A percentile compares a stretch with the other conserved stretches of the same genome.
Conservation (phyloP, 2,113 vertebrate genomes). For the Barnardius zonarius region DNA sequence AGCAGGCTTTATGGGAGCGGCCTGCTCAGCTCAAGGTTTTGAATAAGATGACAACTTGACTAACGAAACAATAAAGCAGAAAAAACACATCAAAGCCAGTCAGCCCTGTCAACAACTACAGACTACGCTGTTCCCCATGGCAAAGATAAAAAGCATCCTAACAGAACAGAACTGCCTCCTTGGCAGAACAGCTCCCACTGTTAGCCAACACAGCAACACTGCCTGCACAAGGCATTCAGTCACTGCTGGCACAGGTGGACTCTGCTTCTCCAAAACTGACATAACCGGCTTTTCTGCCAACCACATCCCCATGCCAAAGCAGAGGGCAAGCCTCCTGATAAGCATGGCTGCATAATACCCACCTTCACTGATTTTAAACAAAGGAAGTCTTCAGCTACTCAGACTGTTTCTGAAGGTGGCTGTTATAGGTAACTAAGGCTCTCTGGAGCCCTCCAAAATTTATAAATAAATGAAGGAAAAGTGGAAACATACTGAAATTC, state of each 20-base stretch:
- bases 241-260: neutral
- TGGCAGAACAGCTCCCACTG: neutral
- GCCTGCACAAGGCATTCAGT: neutral
- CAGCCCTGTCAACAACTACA: neutral
- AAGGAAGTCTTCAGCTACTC: neutral
- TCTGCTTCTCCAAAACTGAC: neutral
- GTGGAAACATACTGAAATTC: neutral
- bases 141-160: neutral
- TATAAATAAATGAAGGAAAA: neutral
- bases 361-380: neutral
- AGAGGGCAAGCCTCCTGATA: neutral
- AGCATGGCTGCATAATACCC: neutral
- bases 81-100: neutral
- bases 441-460: neutral
- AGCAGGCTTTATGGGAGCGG: neutral
- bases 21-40: neutral
- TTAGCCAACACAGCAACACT: neutral
- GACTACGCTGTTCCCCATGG: fast-evolving
- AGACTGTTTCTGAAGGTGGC: neutral
- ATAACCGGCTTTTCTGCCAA: neutral
- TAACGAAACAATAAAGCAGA: neutral
- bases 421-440: neutral
- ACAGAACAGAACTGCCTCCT: neutral
- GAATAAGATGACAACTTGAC: neutral
- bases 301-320: neutral